A percentile compares a stretch with the other conserved stretches of the same genome.
phyloP scores from a whole-genome alignment of 1,140 invertebrate genomes.

The Microplitis demolitor region DNA sequence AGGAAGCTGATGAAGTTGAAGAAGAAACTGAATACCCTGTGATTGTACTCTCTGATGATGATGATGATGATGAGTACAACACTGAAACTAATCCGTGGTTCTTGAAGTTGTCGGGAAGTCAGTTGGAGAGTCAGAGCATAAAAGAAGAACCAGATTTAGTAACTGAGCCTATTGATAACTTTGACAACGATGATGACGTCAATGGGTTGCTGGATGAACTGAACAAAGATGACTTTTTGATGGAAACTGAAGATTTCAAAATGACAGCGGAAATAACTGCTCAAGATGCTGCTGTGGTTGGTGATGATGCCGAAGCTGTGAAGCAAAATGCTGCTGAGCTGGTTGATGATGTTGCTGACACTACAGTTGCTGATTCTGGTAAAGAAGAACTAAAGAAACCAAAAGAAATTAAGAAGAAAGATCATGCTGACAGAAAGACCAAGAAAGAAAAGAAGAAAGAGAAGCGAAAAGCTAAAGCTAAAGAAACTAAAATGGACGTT shows the following conservation, averaged over 20 bases:
- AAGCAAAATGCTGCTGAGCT: no score
- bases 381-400: no score
- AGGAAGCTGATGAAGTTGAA: neutral
- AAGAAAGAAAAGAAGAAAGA: no score
- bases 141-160: neutral
- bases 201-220: neutral
- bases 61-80: constrained; percentile 18
- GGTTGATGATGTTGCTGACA: no score
- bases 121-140: neutral
- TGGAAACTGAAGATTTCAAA: neutral
- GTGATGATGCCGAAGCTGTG: no score
- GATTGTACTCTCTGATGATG: constrained; percentile 15
- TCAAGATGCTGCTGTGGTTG: no score
- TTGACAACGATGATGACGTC: neutral
- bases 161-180: neutral
- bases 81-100: neutral
- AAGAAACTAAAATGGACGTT: no score
- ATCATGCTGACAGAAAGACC: no score
- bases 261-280: neutral
- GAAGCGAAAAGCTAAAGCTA: no score
- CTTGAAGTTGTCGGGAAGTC: neutral
- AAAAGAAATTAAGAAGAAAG: no score
- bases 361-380: no score
- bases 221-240: neutral
- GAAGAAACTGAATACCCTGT: neutral